Evolutionary conservation across 2,113 vertebrate genomes (phyloP).

Genomic region (Alectura lathami): DNA sequence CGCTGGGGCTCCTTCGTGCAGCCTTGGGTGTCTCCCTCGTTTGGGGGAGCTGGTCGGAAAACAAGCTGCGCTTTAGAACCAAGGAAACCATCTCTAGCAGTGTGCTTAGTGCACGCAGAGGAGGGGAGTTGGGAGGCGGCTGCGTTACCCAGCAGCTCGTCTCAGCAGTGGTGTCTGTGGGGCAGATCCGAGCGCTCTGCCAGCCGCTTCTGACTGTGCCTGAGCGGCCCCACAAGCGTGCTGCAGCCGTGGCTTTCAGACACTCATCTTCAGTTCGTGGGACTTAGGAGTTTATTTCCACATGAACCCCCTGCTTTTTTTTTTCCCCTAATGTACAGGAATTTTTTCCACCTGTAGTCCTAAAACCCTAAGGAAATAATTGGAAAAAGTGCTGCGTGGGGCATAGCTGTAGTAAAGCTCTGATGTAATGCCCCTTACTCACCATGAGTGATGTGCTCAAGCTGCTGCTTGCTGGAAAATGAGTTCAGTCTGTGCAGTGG

Average conservation of each 20-base stretch:
- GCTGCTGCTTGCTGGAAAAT: neutral
- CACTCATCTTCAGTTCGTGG: neutral
- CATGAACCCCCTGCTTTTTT: too few relatives aligned
- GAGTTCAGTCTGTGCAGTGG: neutral
- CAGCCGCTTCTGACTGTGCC: neutral
- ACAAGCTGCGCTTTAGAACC: rapidly evolving
- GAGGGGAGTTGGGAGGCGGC: too few relatives aligned
- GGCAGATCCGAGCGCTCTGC: neutral
- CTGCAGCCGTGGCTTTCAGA: too few relatives aligned
- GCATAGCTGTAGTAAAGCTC: neutral
- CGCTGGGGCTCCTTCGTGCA: rapidly evolving
- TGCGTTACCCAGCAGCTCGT: too few relatives aligned
- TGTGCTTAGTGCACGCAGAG: neutral
- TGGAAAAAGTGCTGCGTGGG: neutral
- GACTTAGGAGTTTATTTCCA: neutral
- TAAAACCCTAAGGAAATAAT: neutral
- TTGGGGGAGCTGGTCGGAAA: neutral
- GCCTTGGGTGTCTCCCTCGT: neutral
- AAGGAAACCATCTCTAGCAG: rapidly evolving
- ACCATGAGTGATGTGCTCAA: neutral
- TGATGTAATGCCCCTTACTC: rapidly evolving
- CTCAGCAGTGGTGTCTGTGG: too few relatives aligned
- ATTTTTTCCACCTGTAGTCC: neutral
- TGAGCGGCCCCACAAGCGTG: rapidly evolving
- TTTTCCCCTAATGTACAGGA: neutral